Evolutionary conservation across 2,888 invertebrate genomes (phyloP).

Genomic region (Nemotelus pantherinus): DNA sequence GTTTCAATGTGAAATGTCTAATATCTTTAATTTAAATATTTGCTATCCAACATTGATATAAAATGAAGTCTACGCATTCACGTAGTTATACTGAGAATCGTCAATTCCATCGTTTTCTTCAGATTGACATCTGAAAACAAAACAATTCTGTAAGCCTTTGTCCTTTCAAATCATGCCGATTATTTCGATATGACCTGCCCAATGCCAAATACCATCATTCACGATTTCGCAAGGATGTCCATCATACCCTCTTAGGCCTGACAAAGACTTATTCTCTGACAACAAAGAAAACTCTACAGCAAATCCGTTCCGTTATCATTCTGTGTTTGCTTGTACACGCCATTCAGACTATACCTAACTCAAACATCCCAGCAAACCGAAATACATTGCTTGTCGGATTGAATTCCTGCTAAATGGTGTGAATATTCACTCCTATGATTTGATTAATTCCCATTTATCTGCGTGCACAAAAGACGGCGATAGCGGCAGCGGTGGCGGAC

Average conservation of each 20-base stretch:
- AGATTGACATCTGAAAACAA: neutral
- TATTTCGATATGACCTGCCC: neutral
- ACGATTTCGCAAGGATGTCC: neutral
- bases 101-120: too few species aligned
- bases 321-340: neutral
- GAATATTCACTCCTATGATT: conserved; percentile 51
- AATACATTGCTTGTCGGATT: conserved; percentile 54
- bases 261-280: conserved; percentile 19
- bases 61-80: too few species aligned
- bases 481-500: neutral
- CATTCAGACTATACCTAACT: neutral
- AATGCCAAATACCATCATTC: too few species aligned
- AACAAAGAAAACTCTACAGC: conserved; percentile 3
- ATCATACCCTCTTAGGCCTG: neutral
- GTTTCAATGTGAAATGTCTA: too few species aligned
- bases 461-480: conserved; percentile 41
- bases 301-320: conserved; percentile 14
- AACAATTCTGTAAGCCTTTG: neutral
- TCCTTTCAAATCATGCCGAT: neutral
- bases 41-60: too few species aligned
- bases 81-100: too few species aligned
- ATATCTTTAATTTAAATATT: too few species aligned
- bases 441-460: conserved; percentile 52
- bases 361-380: conserved; percentile 30
- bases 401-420: conserved; percentile 56